Percentiles rank a stretch among this genome's conserved stretches.
These are phyloP conservation scores for Pocota personata DNA, from an alignment of 2,888 invertebrate genomes.

Conservation along the genomic window DNA sequence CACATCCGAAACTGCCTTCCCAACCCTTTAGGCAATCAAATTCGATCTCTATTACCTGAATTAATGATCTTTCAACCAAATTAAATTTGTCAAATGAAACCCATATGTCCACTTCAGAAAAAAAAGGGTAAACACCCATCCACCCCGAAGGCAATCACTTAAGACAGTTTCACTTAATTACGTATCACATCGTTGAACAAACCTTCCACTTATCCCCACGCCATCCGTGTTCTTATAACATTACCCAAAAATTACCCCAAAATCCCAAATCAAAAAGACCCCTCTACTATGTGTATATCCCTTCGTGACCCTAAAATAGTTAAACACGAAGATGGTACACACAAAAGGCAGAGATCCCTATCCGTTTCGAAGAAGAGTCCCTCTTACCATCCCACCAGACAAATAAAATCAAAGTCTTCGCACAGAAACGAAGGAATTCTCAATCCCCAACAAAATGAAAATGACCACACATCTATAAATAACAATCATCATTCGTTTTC, in stretches of 20 bases:
- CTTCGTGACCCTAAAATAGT: conserved; percentile 12
- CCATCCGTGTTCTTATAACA: conserved; percentile 44
- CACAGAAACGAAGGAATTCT: conserved; percentile 23
- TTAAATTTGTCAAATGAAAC: conserved; percentile 46
- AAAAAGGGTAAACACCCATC: not conserved
- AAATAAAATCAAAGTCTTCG: conserved; percentile 57
- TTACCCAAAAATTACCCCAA: conserved; percentile 5
- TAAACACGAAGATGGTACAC: conserved; percentile 27
- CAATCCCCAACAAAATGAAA: conserved; percentile 20
- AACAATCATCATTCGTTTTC: conserved; percentile 66
- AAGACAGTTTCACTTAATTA: conserved; percentile 70
- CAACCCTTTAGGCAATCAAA: not conserved
- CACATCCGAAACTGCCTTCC: too few relatives aligned
- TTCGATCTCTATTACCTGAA: conserved; percentile 25
- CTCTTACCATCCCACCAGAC: not conserved
- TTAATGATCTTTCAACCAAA: conserved; percentile 20
- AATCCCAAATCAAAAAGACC: not conserved
- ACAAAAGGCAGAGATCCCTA: conserved; percentile 17
- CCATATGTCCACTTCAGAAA: conserved; percentile 12
- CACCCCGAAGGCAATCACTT: conserved; percentile 59
- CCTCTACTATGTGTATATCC: not conserved
- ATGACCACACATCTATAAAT: conserved; percentile 60
- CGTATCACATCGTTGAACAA: conserved; percentile 69
- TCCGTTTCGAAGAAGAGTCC: conserved; percentile 29
- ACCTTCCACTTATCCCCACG: conserved; percentile 60